A percentile compares a stretch with the other conserved stretches of the same genome.
Evolutionary conservation across 53 echinoderm and acorn worm species (phyloP).

Genomic region (Actinopyga echinites): DNA sequence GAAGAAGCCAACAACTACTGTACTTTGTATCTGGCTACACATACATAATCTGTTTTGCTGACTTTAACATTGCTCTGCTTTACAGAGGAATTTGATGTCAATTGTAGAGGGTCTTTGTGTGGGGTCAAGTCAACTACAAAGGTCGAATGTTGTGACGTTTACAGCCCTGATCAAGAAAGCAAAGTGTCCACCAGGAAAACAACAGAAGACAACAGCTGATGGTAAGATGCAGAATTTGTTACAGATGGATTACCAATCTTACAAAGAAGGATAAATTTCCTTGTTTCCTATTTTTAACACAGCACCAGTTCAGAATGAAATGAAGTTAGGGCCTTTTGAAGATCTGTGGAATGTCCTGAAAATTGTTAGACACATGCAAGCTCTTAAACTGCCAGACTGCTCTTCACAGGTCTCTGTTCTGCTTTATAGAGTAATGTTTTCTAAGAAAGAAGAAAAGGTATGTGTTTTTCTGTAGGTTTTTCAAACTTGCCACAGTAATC

Average conservation of each 20-base stretch:
- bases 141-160: slow-evolving; percentile 88
- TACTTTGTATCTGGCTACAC: no score
- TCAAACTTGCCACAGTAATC: not conserved
- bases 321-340: not conserved
- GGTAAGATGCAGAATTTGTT: not conserved
- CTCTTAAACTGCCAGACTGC: no score
- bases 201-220: slow-evolving; percentile 54
- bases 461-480: no score
- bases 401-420: no score
- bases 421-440: no score
- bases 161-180: slow-evolving; percentile 97
- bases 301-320: not conserved
- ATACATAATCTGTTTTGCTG: no score
- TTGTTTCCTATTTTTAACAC: not conserved
- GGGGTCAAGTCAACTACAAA: slow-evolving; percentile 87
- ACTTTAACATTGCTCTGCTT: not conserved
- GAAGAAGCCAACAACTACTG: no score
- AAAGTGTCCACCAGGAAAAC: slow-evolving; percentile 78
- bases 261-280: not conserved
- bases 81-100: slow-evolving; percentile 95
- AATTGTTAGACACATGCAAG: no score
- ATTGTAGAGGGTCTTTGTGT: slow-evolving; percentile 93
- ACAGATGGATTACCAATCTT: no score
- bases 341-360: not conserved
- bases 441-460: no score